Percentiles rank a stretch among this genome's conserved stretches.
phyloP scores from a whole-genome alignment of 64 coral and sea anemone species.

The Montipora efflorescens region DNA sequence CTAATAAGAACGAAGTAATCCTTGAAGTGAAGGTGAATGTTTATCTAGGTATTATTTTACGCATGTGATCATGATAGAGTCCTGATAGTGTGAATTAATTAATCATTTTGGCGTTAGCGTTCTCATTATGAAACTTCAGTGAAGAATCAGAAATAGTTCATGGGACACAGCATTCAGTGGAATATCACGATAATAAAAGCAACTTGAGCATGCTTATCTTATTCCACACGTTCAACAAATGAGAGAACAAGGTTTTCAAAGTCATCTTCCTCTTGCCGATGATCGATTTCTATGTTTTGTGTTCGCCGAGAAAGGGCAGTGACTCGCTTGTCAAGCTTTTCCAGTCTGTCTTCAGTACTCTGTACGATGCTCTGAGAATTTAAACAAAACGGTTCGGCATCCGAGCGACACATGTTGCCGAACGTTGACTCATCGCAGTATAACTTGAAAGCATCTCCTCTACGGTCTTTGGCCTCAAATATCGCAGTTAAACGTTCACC shows the following conservation, averaged over 20 bases:
- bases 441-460: neutral
- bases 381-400: conserved; percentile 26
- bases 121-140: too few relatives aligned
- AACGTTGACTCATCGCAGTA: conserved; percentile 14
- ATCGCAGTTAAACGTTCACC: neutral
- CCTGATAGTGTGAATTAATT: too few relatives aligned
- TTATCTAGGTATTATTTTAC: too few relatives aligned
- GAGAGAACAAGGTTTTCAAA: neutral
- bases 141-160: too few relatives aligned
- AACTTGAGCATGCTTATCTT: too few relatives aligned
- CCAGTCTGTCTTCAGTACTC: conserved; percentile 1
- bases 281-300: neutral
- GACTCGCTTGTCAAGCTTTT: neutral
- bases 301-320: neutral
- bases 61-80: too few relatives aligned
- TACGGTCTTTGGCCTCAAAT: neutral
- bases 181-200: too few relatives aligned
- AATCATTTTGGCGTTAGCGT: too few relatives aligned
- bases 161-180: too few relatives aligned
- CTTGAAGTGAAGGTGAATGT: too few relatives aligned
- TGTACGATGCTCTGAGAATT: conserved; percentile 26
- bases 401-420: conserved; percentile 20
- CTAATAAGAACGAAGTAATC: too few relatives aligned
- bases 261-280: conserved; percentile 5
- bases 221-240: too few relatives aligned